A percentile compares a stretch with the other conserved stretches of the same genome.
phyloP scores from a whole-genome alignment of 2,888 invertebrate species.

The Nudaria mundana region DNA sequence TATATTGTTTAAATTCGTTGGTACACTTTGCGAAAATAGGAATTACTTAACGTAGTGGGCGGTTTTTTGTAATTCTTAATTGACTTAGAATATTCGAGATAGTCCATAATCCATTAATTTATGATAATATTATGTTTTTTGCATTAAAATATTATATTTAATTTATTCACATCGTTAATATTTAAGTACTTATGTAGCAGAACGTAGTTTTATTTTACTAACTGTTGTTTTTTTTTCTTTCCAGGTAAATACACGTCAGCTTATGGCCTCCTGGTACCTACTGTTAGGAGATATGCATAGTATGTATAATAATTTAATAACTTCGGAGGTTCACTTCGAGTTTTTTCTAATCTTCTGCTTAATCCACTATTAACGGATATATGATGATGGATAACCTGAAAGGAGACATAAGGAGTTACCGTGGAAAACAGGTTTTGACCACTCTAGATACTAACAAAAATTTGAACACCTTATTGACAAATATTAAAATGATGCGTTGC shows the following conservation, averaged over 20 bases:
- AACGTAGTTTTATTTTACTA: not conserved
- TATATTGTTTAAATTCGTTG: no score
- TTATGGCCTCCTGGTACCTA: not conserved
- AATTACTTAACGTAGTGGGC: no score
- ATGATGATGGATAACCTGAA: no score
- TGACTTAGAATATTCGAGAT: not conserved
- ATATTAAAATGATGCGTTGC: no score
- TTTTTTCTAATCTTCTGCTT: no score
- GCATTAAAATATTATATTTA: not conserved
- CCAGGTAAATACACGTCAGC: constrained; percentile 10
- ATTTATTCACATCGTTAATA: not conserved
- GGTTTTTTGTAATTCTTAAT: not conserved
- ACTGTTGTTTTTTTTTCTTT: constrained; percentile 1
- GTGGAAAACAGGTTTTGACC: no score
- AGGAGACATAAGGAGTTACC: no score
- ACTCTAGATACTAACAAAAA: no score
- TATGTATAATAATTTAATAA: not conserved
- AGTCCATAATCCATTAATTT: not conserved
- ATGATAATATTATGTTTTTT: not conserved
- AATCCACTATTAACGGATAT: no score
- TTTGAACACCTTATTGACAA: no score
- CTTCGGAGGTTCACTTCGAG: no score
- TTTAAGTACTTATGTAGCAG: not conserved
- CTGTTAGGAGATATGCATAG: not conserved
- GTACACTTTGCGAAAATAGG: no score